These are phyloP conservation scores for Apoderus coryli DNA, from an alignment of 2,888 invertebrate species.

Conservation along the genomic window DNA sequence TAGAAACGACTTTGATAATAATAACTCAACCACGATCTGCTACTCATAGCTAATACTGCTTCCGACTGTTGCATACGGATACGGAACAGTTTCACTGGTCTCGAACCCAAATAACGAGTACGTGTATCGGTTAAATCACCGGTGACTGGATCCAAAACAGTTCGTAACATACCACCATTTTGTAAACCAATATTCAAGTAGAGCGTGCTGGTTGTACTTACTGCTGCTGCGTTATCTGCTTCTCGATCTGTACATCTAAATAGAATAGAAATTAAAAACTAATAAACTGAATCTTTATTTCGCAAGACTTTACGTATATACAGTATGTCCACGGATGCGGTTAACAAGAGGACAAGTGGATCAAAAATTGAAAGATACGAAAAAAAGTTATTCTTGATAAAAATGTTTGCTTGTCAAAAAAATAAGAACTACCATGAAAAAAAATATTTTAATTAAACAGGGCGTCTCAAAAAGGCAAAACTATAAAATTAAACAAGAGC, in stretches of 20 bases:
- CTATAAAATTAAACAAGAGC: too few species aligned
- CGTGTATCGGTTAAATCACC: slow-evolving; percentile 95
- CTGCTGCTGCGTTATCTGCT: slow-evolving; percentile 38
- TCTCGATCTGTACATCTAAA: slow-evolving; percentile 48
- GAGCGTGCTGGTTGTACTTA: slow-evolving; percentile 56
- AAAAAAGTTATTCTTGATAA: too few species aligned
- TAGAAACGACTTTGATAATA: slow-evolving; percentile 95
- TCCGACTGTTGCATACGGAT: slow-evolving; percentile 93
- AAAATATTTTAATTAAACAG: too few species aligned
- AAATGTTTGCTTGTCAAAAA: too few species aligned
- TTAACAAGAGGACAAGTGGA: too few species aligned
- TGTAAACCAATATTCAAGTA: slow-evolving; percentile 95
- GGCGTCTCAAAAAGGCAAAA: too few species aligned
- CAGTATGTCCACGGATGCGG: too few species aligned
- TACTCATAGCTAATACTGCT: slow-evolving; percentile 95
- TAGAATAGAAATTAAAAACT: too few species aligned
- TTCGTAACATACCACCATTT: slow-evolving; percentile 87
- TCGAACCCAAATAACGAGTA: slow-evolving; percentile 77
- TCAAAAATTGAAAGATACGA: too few species aligned
- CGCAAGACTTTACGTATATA: too few species aligned
- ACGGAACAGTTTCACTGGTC: slow-evolving; percentile 79
- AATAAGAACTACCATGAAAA: too few species aligned
- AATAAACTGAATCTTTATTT: too few species aligned
- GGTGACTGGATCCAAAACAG: slow-evolving; percentile 87
- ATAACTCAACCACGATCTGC: slow-evolving; percentile 95